Evolutionary conservation across 2,888 invertebrate genomes (phyloP).

Genomic region (Himalopsyche kuldschensis): DNA sequence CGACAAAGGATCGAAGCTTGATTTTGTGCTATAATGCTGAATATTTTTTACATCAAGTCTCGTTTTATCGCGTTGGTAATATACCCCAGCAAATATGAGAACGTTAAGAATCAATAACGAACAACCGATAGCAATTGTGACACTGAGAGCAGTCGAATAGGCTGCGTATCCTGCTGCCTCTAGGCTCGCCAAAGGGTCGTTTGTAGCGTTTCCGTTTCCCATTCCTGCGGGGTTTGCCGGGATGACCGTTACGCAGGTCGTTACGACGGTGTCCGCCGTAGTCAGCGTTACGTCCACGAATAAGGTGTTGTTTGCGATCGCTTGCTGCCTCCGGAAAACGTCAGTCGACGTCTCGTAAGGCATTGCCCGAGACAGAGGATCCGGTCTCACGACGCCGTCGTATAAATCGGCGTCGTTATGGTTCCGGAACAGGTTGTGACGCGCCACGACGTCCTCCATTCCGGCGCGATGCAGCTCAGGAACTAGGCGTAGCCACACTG

Average conservation of each 20-base stretch:
- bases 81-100: slow-evolving; percentile 81
- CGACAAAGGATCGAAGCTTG: slow-evolving; percentile 75
- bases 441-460: slow-evolving; percentile 84
- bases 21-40: slow-evolving; percentile 71
- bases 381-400: slow-evolving; percentile 85
- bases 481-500: slow-evolving; percentile 91
- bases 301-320: slow-evolving; percentile 54
- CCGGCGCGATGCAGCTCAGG: slow-evolving; percentile 88
- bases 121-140: slow-evolving; percentile 81
- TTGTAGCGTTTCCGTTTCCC: slow-evolving; percentile 57
- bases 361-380: slow-evolving; percentile 70
- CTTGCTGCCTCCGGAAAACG: slow-evolving; percentile 57
- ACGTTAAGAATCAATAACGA: slow-evolving; percentile 80
- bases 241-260: slow-evolving; percentile 70
- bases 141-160: slow-evolving; percentile 75
- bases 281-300: slow-evolving; percentile 66
- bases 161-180: slow-evolving; percentile 79
- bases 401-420: slow-evolving; percentile 87
- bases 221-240: slow-evolving; percentile 57
- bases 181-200: slow-evolving; percentile 67
- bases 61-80: slow-evolving; percentile 79
- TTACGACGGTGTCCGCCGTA: slow-evolving; percentile 70
- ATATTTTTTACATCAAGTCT: slow-evolving; percentile 73
- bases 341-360: slow-evolving; percentile 61
- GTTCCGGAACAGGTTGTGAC: slow-evolving; percentile 87